Conservation (phyloP, 2,888 invertebrate genomes). For the Temnothorax unifasciatus region DNA sequence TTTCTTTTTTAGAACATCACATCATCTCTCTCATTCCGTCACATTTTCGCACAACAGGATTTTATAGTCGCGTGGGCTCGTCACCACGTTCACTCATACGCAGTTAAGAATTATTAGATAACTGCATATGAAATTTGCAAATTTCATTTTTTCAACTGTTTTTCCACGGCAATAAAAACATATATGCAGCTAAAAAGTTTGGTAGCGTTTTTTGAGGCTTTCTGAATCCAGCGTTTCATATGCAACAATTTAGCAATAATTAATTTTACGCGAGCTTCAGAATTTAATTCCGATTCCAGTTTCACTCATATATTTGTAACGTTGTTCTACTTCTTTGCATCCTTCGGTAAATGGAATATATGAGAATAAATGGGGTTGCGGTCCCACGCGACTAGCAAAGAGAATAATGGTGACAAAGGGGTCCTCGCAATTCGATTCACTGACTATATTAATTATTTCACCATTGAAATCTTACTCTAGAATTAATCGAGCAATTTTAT, state of each 20-base stretch:
- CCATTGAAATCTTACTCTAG: neutral
- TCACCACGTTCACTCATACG: neutral
- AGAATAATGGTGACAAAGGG: neutral
- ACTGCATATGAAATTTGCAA: neutral
- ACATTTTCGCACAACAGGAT: neutral
- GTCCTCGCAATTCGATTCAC: conserved; percentile 24
- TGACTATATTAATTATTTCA: conserved; percentile 24
- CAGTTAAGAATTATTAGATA: neutral
- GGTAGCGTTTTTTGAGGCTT: neutral
- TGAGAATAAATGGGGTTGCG: neutral
- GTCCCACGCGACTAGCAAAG: conserved; percentile 20
- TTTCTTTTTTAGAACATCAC: conserved; percentile 43
- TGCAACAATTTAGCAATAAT: neutral
- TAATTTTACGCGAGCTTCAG: neutral
- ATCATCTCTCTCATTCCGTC: neutral
- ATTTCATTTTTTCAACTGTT: neutral
- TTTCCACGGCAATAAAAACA: neutral
- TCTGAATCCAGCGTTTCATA: neutral
- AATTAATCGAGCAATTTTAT: neutral
- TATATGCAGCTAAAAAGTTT: neutral
- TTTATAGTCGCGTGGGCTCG: conserved; percentile 17
- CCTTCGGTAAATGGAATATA: neutral
- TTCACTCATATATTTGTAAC: neutral
- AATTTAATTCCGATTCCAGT: neutral
- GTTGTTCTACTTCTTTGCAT: neutral